Conservation (phyloP, 1,140 invertebrate species). For the Apis mellifera region DNA sequence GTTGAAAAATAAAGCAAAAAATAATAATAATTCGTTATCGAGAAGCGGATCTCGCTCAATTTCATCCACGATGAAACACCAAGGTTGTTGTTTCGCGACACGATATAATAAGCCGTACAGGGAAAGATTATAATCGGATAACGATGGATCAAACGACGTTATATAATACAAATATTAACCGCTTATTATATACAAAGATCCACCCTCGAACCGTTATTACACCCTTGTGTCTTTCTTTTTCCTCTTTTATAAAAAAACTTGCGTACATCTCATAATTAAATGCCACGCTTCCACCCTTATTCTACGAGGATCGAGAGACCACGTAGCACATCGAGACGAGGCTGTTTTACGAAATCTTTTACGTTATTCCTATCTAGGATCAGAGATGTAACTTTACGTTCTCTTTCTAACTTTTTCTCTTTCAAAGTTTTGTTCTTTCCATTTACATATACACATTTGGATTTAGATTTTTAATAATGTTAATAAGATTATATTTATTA, state of each 20-base stretch:
- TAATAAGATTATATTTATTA: too few relatives aligned
- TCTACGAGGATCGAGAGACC: neutral
- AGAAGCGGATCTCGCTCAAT: neutral
- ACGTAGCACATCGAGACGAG: neutral
- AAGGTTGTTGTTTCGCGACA: neutral
- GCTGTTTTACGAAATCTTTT: neutral
- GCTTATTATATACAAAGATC: constrained; percentile 2
- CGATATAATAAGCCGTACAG: neutral
- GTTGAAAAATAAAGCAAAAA: neutral
- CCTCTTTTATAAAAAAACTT: too few relatives aligned
- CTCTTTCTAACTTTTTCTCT: too few relatives aligned
- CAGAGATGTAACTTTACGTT: neutral
- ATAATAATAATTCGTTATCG: neutral
- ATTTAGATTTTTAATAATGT: too few relatives aligned
- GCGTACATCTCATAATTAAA: constrained; percentile 40
- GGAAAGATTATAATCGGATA: constrained; percentile 19
- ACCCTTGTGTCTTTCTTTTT: too few relatives aligned
- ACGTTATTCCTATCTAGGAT: neutral
- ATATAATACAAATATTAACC: neutral
- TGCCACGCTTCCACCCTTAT: constrained; percentile 24
- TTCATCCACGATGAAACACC: neutral
- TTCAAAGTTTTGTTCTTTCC: too few relatives aligned
- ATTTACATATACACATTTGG: too few relatives aligned
- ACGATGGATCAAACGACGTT: neutral
- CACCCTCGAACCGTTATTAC: neutral